Percentiles rank a stretch among this genome's conserved stretches.
These are phyloP conservation scores for Scaptodrosophila latifasciaeformis DNA, from an alignment of 2,888 invertebrate species.

Conservation along the genomic window DNA sequence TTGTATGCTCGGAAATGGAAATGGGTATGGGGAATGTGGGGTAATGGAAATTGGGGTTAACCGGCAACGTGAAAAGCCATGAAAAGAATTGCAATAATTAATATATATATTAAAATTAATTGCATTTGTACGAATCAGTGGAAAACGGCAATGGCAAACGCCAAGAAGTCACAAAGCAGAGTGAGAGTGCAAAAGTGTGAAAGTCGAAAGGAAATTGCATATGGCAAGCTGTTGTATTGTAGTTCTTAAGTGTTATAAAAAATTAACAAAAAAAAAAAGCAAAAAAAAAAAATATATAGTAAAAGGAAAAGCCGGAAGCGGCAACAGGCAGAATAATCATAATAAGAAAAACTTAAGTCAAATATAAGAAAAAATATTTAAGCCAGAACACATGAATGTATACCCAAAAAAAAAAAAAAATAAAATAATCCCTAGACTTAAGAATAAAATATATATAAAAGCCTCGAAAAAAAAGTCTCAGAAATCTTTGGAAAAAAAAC, in stretches of 20 bases:
- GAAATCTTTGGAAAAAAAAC: not conserved
- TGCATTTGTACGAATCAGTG: slow-evolving; percentile 15
- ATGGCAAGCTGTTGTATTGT: not conserved
- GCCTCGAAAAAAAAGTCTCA: no score
- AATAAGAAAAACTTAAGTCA: slow-evolving; percentile 8
- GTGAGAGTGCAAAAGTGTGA: no score
- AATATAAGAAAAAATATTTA: not conserved
- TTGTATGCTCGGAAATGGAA: slow-evolving; percentile 17
- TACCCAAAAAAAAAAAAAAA: no score
- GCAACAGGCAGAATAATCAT: slow-evolving; percentile 30
- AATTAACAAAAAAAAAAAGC: not conserved
- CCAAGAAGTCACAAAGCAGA: not conserved
- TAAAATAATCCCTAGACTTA: no score
- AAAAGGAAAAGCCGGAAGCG: slow-evolving; percentile 11
- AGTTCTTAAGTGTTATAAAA: slow-evolving; percentile 14
- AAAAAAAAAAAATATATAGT: slow-evolving; percentile 4
- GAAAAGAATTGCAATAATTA: slow-evolving; percentile 42
- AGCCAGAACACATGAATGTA: no score
- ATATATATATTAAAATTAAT: slow-evolving; percentile 32
- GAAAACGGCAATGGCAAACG: not conserved
- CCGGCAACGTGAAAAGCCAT: slow-evolving; percentile 6
- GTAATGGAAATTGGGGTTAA: not conserved
- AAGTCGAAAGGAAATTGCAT: not conserved
- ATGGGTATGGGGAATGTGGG: not conserved
- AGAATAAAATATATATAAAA: not conserved